Base-by-base conservation (phyloP, 2,797 vertebrate genomes). In the Clarias platycephalus region DNA sequence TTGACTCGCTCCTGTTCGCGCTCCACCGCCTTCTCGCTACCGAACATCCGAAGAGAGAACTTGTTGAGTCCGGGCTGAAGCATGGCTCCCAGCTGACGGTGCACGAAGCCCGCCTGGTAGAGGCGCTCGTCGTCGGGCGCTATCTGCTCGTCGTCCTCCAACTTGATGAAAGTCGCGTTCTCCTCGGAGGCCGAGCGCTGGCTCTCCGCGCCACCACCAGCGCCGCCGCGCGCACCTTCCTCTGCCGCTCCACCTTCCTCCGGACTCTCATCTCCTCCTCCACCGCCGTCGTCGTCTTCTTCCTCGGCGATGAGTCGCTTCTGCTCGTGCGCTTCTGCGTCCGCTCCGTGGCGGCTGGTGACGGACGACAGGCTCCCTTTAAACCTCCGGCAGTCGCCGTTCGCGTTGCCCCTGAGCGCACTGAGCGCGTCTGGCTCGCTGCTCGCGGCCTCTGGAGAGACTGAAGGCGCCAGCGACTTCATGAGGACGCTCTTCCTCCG, bases 31-130 rank as follows among this genome's bases (percentile, higher is more conserved):
- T 98, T 97, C 93, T 99, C 97, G 84, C 98, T 99, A 75, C 98
- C 98, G 92, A 99, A 95, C 98, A 99, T 99, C 93, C 98, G 95
- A 93, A 99, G 95, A 86, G 98, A 99, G 95, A 99, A 99, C 96
- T 99, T 99, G 62, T 80, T 80, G 40, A 80, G 16, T 80, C 78
- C 78, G 16, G 78, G 96, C 84, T 99, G 98, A 66, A 99, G 96
- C 96, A 99, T 97, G 85, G 97, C 96, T 83, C 97, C 97, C 31
- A 99, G 97, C 91, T 99, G 98, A 87, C 97, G 95, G 92, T 99
- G 98, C 96, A 99, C 98, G 92, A 99, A 99, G 84, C 97, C 96
- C 0, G 95, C 93, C 91, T 97, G 97, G 92, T 96, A 97, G 87
- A 97, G 91, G 86, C 95, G 91, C 72, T 98, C 97, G 74, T 97